A percentile compares a stretch with the other conserved stretches of the same genome.
phyloP scores from a whole-genome alignment of 2,797 vertebrate genomes.

The Dendrocincla fuliginosa region DNA sequence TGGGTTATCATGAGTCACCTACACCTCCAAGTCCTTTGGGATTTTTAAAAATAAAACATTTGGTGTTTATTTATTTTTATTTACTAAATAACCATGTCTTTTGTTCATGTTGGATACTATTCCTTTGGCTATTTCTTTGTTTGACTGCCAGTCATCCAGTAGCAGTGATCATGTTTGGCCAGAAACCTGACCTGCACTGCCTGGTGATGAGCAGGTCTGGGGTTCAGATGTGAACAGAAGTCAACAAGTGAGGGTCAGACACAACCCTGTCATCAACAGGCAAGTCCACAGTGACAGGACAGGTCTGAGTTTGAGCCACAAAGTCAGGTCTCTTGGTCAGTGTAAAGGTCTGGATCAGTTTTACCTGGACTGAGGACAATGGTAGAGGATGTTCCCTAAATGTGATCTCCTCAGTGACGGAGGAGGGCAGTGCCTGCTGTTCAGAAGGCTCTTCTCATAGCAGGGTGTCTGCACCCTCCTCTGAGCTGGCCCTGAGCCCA shows the following conservation, averaged over 20 bases:
- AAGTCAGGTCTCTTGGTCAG: not conserved
- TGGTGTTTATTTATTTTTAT: not conserved
- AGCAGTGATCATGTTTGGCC: not conserved
- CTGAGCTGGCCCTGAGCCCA: not conserved
- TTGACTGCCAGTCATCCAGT: not conserved
- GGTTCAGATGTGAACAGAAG: not conserved
- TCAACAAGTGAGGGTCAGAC: not conserved
- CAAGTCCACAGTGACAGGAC: fast-evolving
- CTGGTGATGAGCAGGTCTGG: not conserved
- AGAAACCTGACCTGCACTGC: fast-evolving
- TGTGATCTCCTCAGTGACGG: fast-evolving
- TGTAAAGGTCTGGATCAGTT: not conserved
- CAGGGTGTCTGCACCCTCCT: not conserved
- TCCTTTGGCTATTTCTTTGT: not conserved
- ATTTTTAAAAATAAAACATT: not conserved
- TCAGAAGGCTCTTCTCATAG: fast-evolving
- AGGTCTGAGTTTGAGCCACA: not conserved
- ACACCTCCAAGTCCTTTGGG: not conserved
- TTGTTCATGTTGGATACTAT: not conserved
- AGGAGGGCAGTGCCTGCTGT: fast-evolving
- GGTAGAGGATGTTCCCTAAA: fast-evolving
- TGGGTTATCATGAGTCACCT: not conserved
- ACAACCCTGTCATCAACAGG: not conserved
- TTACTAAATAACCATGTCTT: not conserved
- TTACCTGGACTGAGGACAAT: not conserved